Evolutionary conservation across 2,797 vertebrate species (phyloP).

Genomic region (Aythya fuligula): DNA sequence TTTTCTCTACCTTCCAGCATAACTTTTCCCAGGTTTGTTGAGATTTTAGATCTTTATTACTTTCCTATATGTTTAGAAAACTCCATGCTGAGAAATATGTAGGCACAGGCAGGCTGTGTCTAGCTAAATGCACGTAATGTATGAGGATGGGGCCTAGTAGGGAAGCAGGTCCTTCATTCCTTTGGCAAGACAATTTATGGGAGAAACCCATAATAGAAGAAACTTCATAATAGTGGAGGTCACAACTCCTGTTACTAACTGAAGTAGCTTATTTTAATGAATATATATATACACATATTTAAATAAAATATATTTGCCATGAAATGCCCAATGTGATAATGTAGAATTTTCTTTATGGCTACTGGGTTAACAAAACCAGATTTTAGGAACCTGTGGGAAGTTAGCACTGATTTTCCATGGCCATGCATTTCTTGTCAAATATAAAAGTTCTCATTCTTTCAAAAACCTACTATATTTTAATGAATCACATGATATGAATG

Average conservation of each 20-base stretch:
- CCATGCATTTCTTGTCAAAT: neutral
- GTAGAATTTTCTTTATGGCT: neutral
- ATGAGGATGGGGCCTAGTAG: neutral
- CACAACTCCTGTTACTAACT: neutral
- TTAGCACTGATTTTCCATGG: neutral
- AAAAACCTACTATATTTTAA: neutral
- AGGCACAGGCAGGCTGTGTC: neutral
- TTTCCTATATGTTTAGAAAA: neutral
- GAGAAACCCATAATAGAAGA: too few species aligned
- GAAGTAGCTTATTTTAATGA: neutral
- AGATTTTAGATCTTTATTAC: neutral
- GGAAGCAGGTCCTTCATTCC: neutral
- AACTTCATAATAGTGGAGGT: neutral
- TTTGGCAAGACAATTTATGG: neutral
- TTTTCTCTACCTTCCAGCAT: neutral
- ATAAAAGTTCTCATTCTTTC: neutral
- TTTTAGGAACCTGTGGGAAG: neutral
- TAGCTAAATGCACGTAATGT: neutral
- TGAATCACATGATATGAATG: neutral
- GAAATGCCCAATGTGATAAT: neutral
- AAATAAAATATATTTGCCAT: neutral
- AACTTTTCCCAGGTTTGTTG: neutral
- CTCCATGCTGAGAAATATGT: neutral
- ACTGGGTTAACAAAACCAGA: neutral
- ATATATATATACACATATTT: neutral